These are phyloP conservation scores for Temnothorax nylanderi DNA, from an alignment of 1,140 invertebrate genomes.

Conservation along the genomic window DNA sequence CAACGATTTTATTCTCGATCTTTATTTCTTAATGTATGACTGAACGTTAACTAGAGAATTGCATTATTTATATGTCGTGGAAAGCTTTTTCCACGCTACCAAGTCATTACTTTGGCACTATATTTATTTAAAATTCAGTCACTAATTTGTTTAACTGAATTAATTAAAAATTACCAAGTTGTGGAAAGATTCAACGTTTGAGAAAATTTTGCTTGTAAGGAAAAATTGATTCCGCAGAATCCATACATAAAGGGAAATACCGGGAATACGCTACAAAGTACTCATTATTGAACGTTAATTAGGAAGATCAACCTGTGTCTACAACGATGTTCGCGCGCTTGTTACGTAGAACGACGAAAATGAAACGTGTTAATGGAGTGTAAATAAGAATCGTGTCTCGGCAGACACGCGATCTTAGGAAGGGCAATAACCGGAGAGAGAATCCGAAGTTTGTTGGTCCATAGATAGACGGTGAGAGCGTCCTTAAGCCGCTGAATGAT, in stretches of 20 bases:
- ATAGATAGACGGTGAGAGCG: background rate
- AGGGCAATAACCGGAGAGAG: conserved; percentile 77
- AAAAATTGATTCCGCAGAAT: background rate
- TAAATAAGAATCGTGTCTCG: conserved; percentile 64
- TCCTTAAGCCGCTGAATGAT: conserved; percentile 43
- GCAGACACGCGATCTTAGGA: conserved; percentile 72
- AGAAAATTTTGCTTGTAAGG: background rate
- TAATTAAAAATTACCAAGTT: conserved; percentile 5
- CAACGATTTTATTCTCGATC: background rate
- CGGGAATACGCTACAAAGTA: conserved; percentile 66
- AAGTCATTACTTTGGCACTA: background rate
- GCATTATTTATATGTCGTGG: background rate
- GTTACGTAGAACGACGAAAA: conserved; percentile 69
- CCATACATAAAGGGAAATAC: background rate
- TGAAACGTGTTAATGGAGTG: conserved; percentile 69
- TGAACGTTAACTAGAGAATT: background rate
- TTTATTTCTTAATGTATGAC: background rate
- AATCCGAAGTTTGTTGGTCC: conserved; percentile 33
- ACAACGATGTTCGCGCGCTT: conserved; percentile 25
- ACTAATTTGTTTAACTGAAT: background rate
- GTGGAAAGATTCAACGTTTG: background rate
- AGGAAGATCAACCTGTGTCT: conserved; percentile 56
- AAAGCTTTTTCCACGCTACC: background rate
- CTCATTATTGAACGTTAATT: conserved; percentile 74
- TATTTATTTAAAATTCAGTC: background rate